phyloP scores from a whole-genome alignment of 2,797 vertebrate genomes.

The Cercopithecus petaurista region DNA sequence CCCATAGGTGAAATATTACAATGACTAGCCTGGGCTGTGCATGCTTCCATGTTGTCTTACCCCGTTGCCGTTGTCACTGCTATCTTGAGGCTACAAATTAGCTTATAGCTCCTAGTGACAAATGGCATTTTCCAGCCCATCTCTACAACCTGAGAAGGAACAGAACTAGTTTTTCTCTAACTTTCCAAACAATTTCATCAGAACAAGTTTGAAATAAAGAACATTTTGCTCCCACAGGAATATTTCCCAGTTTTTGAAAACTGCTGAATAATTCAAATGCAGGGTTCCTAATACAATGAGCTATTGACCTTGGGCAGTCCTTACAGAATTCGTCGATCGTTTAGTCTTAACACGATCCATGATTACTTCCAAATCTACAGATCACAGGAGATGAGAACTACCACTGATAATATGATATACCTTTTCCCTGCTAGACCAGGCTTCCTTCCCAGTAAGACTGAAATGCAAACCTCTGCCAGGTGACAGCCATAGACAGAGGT shows the following conservation, averaged over 20 bases:
- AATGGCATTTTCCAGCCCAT: background rate
- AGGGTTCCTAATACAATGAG: background rate
- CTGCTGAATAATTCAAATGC: background rate
- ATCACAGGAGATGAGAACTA: background rate
- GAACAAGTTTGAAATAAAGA: conserved; percentile 5
- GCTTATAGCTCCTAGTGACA: background rate
- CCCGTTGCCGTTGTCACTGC: background rate
- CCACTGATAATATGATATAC: rapidly evolving
- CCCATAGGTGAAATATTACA: background rate
- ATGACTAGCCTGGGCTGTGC: rapidly evolving
- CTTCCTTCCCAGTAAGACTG: background rate
- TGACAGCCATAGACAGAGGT: rapidly evolving
- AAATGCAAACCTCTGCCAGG: no score
- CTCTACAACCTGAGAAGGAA: background rate
- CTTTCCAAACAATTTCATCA: background rate
- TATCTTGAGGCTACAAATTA: background rate
- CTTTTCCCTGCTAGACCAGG: background rate
- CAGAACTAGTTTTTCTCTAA: background rate
- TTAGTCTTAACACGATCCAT: rapidly evolving
- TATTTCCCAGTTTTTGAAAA: background rate
- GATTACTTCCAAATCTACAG: background rate
- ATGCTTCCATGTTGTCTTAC: background rate
- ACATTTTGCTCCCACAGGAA: background rate
- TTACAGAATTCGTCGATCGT: background rate
- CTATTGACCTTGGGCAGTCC: background rate